Evolutionary conservation across 53 echinoderm and acorn worm genomes (phyloP).

Genomic region (Echinarachnius parma): DNA sequence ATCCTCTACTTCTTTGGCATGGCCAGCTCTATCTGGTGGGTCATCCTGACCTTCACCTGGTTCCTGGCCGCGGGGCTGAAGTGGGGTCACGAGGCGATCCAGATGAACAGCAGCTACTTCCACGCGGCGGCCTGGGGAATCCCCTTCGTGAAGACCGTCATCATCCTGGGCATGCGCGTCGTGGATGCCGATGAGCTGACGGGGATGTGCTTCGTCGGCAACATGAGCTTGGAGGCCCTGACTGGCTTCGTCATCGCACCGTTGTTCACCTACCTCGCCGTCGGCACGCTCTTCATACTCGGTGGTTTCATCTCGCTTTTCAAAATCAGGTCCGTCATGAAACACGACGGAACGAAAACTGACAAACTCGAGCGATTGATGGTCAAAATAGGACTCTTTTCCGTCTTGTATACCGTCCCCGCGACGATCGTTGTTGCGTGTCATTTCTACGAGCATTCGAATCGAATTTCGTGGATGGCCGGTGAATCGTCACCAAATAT

Average conservation of each 20-base stretch:
- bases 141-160: slow-evolving; percentile 92
- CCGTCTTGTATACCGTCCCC: slow-evolving; percentile 94
- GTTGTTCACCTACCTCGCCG: slow-evolving; percentile 87
- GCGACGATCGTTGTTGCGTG: slow-evolving; percentile 97
- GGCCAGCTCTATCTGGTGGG: slow-evolving; percentile 99
- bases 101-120: slow-evolving; percentile 95
- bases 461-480: slow-evolving; percentile 60
- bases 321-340: slow-evolving; percentile 96
- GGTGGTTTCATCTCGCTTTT: slow-evolving; percentile 95
- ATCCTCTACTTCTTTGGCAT: slow-evolving; percentile 95
- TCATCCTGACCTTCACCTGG: slow-evolving; percentile 94
- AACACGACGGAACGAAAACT: slow-evolving; percentile 97
- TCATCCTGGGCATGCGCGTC: slow-evolving; percentile 96
- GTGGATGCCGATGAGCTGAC: slow-evolving; percentile 99
- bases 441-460: slow-evolving; percentile 85
- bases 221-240: slow-evolving; percentile 77
- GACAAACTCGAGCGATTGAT: slow-evolving; percentile 95
- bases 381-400: slow-evolving; percentile 99
- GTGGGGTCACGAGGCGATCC: slow-evolving; percentile 99
- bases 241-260: slow-evolving; percentile 97
- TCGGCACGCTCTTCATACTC: slow-evolving; percentile 83
- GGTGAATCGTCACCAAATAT: slow-evolving; percentile 79
- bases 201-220: slow-evolving; percentile 97
- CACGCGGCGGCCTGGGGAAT: slow-evolving; percentile 97
- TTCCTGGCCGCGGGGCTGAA: slow-evolving; percentile 97